Evolutionary conservation across 53 echinoderm and acorn worm genomes (phyloP), one percentile per base, ranked within the genome.

Genomic region (Glandiceps talaboti): DNA sequence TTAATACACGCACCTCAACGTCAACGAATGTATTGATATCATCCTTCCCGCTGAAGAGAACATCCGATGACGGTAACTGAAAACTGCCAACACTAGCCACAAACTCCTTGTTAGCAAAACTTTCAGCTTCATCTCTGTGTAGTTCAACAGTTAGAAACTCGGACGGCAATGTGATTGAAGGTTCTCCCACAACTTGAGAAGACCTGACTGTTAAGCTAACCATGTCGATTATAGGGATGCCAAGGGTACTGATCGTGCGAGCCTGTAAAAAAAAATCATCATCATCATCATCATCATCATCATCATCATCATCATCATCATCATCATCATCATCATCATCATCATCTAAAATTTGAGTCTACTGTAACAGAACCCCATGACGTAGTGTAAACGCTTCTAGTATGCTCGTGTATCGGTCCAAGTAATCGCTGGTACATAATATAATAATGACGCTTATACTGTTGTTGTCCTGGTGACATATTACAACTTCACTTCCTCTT

Each of bases 1-100:
- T n/a, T n/a, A n/a, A n/a, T n/a, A n/a, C 20, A 45, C 64, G 20
- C 6, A 45, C 64, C 64, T 45, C 64, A 20, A 45, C 64, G 20
- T 45, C 64, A 45, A 45, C 64, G 20, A 12, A 45, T 6, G 64
- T 45, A 20, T 45, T 20, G 25, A 73, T 29, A 14, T 33, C 80
- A 27, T 75, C 80, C 1, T 85, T 82, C n/a, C n/a, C n/a, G n/a
- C n/a, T n/a, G 73, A 91, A 88, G 27, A 91, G 80, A 14, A 27
- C 32, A 1, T 33, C 45, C 25, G 78, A 88, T 1, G 80, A 28
- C 0, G 91, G 91, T 1, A 88, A 33, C 14, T 77, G 33, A 73
- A 83, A 87, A 20, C 83, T 83, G 0, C 87, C 87, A 12, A 77
- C 77, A 28, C 27, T 31, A 14, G 33, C 30, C 14, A 25, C 28